phyloP scores from a whole-genome alignment of 2,888 invertebrate genomes.

The Caenorhabditis sinica region DNA sequence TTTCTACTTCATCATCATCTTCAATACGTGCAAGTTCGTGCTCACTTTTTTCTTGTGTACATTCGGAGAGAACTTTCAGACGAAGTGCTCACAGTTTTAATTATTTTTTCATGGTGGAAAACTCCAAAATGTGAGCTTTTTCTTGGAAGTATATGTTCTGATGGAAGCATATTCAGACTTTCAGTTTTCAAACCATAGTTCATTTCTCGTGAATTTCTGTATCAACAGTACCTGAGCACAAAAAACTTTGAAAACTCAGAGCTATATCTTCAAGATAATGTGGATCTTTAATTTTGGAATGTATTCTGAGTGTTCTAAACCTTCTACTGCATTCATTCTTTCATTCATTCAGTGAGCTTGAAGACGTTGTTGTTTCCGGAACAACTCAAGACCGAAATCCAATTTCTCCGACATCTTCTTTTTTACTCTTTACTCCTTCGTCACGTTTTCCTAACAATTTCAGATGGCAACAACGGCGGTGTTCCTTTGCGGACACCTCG shows the following conservation, averaged over 20 bases:
- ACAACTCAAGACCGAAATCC: conserved; percentile 48
- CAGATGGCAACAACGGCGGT: conserved; percentile 80
- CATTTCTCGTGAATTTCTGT: too few species aligned
- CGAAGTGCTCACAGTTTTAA: conserved; percentile 40
- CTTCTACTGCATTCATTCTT: conserved; percentile 3
- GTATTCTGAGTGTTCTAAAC: not conserved
- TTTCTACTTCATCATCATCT: conserved; percentile 22
- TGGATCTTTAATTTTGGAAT: too few species aligned
- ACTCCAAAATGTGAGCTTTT: not conserved
- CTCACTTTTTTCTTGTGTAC: conserved; percentile 16
- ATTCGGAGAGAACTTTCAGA: conserved; percentile 20
- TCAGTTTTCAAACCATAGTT: too few species aligned
- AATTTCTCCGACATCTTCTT: conserved; percentile 38
- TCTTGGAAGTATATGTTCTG: not conserved
- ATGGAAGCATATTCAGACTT: too few species aligned
- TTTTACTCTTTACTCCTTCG: not conserved
- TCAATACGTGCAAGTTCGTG: conserved; percentile 41
- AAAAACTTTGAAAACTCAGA: too few species aligned
- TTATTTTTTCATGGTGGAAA: conserved; percentile 15
- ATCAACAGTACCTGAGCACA: too few species aligned
- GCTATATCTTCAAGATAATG: too few species aligned
- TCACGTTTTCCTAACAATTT: conserved; percentile 22
- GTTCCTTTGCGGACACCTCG: conserved; percentile 79
- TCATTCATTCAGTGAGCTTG: conserved; percentile 19
- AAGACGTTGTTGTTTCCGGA: conserved; percentile 57